Evolutionary conservation across 2,888 invertebrate species (phyloP), one percentile per base, ranked within the genome.

Genomic region (Tachystola acroxantha): DNA sequence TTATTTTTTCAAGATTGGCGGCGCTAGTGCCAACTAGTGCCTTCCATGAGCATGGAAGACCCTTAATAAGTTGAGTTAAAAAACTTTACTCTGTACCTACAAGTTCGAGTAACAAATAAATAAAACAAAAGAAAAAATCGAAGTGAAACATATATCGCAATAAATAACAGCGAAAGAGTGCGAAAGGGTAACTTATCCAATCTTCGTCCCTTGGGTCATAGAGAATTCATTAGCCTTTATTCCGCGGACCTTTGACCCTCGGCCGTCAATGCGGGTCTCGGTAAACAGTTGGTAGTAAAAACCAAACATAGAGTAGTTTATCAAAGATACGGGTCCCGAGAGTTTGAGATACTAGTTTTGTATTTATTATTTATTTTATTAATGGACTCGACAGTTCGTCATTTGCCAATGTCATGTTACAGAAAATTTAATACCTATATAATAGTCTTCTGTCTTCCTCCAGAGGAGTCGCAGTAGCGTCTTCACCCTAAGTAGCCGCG

Each of bases 201-300:
- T 54, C 39, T 39, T 45, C 37, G 53, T 48, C 56, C 37, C 26
- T 48, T 46, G 62, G 31, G 46, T 55, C 53, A 58, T 57, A 56
- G 49, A 39, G 57, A 61, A 62, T 62, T 62, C 63, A 62, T 63
- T 62, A 63, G 48, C 57, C 57, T 50, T 59, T 58, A 54, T 58
- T 49, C 40, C 39, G 48, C 22, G 36, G 43, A 42, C 45, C 46
- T 47, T 50, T 52, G 47, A 45, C 48, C 40, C 46, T 32, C 31
- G 10, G 10, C 26, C 34, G 36, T 34, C 34, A 34, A 34, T 33
- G 11, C 30, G 33, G 38, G 38, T 33, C 10, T 10, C 16, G 29
- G 30, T 38, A 38, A 38, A 38, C 34, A 34, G 33, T 9, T 11
- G n/a, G 9, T 10, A 16, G 32, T 12, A 37, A 37, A 32, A 37